These are phyloP conservation scores for Acleris sparsana DNA, from an alignment of 2,888 invertebrate species.

Conservation along the genomic window DNA sequence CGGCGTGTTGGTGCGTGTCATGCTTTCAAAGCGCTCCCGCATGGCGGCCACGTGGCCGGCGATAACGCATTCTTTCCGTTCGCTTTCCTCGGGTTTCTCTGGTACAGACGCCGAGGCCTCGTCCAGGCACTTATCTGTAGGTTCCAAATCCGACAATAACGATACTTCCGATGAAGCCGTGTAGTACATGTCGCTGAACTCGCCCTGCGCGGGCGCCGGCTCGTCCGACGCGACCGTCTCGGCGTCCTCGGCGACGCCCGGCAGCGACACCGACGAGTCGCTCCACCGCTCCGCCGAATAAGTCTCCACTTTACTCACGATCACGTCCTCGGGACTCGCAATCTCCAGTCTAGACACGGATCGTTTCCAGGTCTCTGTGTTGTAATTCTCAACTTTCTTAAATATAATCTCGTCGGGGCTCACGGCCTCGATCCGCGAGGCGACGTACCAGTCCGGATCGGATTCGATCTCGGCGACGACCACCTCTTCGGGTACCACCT, in stretches of 20 bases:
- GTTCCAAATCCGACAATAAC: conserved; percentile 63
- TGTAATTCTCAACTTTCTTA: conserved; percentile 35
- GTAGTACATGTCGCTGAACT: conserved; percentile 70
- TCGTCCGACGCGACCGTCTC: conserved; percentile 54
- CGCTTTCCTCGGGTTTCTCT: conserved; percentile 49
- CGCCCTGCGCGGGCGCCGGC: conserved; percentile 49
- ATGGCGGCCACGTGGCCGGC: conserved; percentile 81
- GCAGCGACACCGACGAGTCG: conserved; percentile 56
- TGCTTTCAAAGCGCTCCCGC: conserved; percentile 78
- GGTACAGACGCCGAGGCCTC: conserved; percentile 45
- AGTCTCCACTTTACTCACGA: conserved; percentile 18
- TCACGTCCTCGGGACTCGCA: conserved; percentile 26
- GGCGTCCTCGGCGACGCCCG: conserved; percentile 47
- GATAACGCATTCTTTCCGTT: conserved; percentile 61
- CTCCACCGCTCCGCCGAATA: conserved; percentile 53
- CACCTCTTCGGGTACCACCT: conserved; percentile 17
- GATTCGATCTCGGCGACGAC: conserved; percentile 21
- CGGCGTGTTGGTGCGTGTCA: conserved; percentile 75
- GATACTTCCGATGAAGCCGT: conserved; percentile 75
- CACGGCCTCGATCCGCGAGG: conserved; percentile 21
- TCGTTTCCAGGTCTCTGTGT: conserved; percentile 25
- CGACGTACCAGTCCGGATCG: conserved; percentile 26
- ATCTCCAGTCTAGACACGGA: conserved; percentile 43
- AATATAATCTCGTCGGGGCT: conserved; percentile 31
- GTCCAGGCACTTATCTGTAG: conserved; percentile 48